Conservation (phyloP, 2,888 invertebrate species). For the Acleris laterana region DNA sequence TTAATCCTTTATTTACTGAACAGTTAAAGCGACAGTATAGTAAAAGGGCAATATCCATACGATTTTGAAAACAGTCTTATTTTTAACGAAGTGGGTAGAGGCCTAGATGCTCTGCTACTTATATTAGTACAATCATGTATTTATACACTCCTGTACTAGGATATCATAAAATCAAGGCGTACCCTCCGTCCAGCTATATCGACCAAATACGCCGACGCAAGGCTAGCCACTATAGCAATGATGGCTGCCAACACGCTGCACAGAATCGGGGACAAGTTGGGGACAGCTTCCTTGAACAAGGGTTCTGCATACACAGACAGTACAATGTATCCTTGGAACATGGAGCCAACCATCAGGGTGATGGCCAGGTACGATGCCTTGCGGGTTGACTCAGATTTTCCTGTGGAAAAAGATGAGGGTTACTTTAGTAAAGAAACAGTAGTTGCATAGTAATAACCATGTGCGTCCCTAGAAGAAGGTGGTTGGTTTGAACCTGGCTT, state of each 20-base stretch:
- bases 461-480: too few species aligned
- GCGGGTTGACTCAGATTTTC: constrained; percentile 3
- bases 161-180: constrained; percentile 7
- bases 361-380: constrained; percentile 6
- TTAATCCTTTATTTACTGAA: too few species aligned
- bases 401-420: neutral
- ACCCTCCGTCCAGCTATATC: constrained; percentile 45
- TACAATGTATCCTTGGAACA: constrained; percentile 43
- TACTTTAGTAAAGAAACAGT: neutral
- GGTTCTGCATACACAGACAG: constrained; percentile 46
- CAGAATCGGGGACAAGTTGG: constrained; percentile 40
- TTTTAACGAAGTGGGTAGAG: too few species aligned
- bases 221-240: constrained; percentile 38
- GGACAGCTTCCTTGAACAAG: constrained; percentile 44
- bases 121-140: neutral
- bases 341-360: constrained; percentile 35
- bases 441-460: too few species aligned
- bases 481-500: too few species aligned
- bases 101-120: neutral
- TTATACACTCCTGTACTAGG: neutral
- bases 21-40: too few species aligned
- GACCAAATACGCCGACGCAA: constrained; percentile 40
- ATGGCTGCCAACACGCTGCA: constrained; percentile 43
- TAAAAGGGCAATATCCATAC: too few species aligned
- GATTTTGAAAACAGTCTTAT: too few species aligned